A percentile compares a stretch with the other conserved stretches of the same genome.
These are phyloP conservation scores for Harmothoe impar DNA, from an alignment of 2,888 invertebrate species.

Conservation along the genomic window DNA sequence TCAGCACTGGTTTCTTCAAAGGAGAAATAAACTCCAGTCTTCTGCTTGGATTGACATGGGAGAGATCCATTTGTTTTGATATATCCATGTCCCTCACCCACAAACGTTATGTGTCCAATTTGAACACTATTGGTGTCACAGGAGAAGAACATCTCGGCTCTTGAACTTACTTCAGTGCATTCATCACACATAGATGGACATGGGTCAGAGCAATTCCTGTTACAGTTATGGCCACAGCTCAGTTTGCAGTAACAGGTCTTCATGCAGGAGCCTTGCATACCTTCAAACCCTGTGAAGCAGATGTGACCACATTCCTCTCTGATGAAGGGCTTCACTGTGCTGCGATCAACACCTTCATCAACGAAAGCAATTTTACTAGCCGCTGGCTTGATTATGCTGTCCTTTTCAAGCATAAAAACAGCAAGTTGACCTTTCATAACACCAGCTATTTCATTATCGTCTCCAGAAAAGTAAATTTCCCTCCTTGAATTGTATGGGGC, in stretches of 20 bases:
- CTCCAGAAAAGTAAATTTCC: background rate
- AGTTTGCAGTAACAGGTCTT: background rate
- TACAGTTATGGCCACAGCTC: background rate
- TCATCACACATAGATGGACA: background rate
- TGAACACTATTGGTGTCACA: background rate
- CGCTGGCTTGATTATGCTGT: no score
- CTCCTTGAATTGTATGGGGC: background rate
- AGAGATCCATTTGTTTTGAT: background rate
- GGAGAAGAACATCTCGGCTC: background rate
- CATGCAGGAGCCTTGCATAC: background rate
- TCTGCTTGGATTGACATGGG: background rate
- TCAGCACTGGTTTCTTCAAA: background rate
- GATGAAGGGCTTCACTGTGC: background rate
- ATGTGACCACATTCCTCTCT: slow-evolving; percentile 16
- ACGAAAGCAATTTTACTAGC: background rate
- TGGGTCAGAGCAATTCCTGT: background rate
- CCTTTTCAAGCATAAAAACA: no score
- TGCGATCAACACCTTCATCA: background rate
- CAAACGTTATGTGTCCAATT: background rate
- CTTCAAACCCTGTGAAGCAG: background rate
- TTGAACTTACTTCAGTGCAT: background rate
- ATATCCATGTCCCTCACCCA: slow-evolving; percentile 16
- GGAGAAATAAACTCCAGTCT: background rate
- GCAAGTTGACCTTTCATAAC: no score
- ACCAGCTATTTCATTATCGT: background rate